A percentile compares a stretch with the other conserved stretches of the same genome.
Conservation (phyloP, 2,888 invertebrate genomes). For the Thymelicus lineola region DNA sequence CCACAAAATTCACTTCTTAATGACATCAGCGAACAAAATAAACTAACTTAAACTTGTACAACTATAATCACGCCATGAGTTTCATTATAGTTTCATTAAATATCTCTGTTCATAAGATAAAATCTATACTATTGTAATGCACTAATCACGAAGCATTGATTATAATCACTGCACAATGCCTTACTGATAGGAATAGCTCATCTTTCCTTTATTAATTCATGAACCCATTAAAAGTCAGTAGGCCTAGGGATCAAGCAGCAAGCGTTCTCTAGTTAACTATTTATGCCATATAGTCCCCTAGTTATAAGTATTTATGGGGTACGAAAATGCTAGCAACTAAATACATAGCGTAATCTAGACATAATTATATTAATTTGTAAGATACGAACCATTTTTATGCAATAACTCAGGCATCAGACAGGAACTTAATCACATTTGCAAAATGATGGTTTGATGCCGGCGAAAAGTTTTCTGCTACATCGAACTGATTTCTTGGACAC, state of each 20-base stretch:
- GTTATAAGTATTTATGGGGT: background rate
- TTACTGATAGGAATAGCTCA: background rate
- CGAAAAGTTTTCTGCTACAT: conserved; percentile 25
- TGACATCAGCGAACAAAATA: too few species aligned
- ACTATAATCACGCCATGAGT: too few species aligned
- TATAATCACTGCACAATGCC: background rate
- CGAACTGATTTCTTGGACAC: conserved; percentile 32
- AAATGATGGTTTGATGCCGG: conserved; percentile 31
- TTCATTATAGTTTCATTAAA: too few species aligned
- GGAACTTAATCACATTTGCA: conserved; percentile 35
- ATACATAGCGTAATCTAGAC: conserved; percentile 32
- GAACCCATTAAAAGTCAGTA: background rate
- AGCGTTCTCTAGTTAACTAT: conserved; percentile 14
- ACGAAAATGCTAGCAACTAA: conserved; percentile 29
- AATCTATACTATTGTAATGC: background rate
- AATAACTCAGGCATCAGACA: conserved; percentile 38
- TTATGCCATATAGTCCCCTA: conserved; percentile 12
- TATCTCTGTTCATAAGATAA: background rate
- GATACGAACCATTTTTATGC: conserved; percentile 38
- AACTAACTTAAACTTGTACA: too few species aligned
- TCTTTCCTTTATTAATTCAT: background rate
- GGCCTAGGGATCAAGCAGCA: conserved; percentile 2
- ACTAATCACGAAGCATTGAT: background rate
- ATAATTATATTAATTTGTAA: conserved; percentile 28
- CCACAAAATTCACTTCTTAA: too few species aligned